phyloP scores from a whole-genome alignment of 2,113 vertebrate species.

The Syngnathus typhle region DNA sequence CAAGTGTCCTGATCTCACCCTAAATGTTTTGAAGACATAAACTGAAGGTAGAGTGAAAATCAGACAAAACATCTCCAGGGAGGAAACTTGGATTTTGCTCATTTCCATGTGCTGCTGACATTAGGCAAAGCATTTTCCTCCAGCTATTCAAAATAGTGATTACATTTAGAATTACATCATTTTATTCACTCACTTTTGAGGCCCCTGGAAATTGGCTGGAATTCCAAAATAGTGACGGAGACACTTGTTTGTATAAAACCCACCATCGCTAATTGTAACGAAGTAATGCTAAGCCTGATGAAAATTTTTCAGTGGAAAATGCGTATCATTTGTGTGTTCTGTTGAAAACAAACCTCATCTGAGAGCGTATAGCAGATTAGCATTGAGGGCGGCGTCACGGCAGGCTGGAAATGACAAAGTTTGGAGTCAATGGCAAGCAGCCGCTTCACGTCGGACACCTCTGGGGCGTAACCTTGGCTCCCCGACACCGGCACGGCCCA shows the following conservation, averaged over 20 bases:
- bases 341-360: conserved; percentile 53
- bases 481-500: conserved; percentile 55
- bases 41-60: neutral
- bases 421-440: conserved; percentile 78
- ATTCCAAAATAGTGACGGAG: too few relatives aligned
- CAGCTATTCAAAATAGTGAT: neutral
- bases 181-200: neutral
- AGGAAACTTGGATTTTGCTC: neutral
- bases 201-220: too few relatives aligned
- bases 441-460: conserved; percentile 67
- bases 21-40: neutral
- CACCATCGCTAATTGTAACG: neutral
- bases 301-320: neutral
- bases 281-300: neutral
- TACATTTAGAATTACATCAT: neutral
- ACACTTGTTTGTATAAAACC: neutral
- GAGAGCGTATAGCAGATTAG: conserved; percentile 39
- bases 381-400: conserved; percentile 39
- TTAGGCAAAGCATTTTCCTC: neutral
- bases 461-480: conserved; percentile 77
- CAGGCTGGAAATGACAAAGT: conserved; percentile 69
- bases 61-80: neutral
- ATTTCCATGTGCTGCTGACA: neutral
- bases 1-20: neutral
- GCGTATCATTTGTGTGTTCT: neutral